Base-by-base conservation (phyloP, 2,113 vertebrate genomes). In the Phyllostomus hastatus region DNA sequence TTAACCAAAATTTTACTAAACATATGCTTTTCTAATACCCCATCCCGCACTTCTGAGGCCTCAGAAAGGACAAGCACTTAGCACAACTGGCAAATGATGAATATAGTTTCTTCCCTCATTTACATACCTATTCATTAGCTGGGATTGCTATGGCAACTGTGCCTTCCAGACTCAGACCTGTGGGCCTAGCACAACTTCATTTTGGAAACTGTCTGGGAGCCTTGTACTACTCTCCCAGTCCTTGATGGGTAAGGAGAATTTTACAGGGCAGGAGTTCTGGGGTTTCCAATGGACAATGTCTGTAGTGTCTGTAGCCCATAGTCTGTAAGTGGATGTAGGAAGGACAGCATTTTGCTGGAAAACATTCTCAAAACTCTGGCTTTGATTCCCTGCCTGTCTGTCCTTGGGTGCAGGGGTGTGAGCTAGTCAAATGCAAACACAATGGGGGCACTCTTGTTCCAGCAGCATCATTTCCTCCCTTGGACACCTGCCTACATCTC, bases 111-210 rank as follows among this genome's bases (percentile, higher is more conserved):
- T 15, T 85, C 57, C 35, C n/a, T 97, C 86, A 87, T 97, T 97
- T 97, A 12, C 97, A 96, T 96, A 84, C 57, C 59, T 96, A 86
- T 86, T 95, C 93, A 95, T 97, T 96, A 97, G 79, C 95, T 26
- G 1, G 57, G 31, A 52, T 97, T 95, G 88, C 95, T 85, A 91
- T 95, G 96, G 91, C 83, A 97, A 97, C 97, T 0, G 35, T 86
- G 75, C 88, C 91, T 93, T 96, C 54, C 88, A 59, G 91, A 80
- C 78, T 66, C 64, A 75, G 83, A 88, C 92, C 94, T 96, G 80
- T 85, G 86, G 88, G 89, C 85, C 90, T 57, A 7, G 57, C 78
- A 48, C 87, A 83, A 52, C 76, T 85, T 96, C 54, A 6, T 92
- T 93, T 78, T 50, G 90, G 95, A 90, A 92, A 61, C 41, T 80